A percentile compares a stretch with the other conserved stretches of the same genome.
phyloP scores from a whole-genome alignment of 2,888 invertebrate species.

The Disparrhopalites patrizii region DNA sequence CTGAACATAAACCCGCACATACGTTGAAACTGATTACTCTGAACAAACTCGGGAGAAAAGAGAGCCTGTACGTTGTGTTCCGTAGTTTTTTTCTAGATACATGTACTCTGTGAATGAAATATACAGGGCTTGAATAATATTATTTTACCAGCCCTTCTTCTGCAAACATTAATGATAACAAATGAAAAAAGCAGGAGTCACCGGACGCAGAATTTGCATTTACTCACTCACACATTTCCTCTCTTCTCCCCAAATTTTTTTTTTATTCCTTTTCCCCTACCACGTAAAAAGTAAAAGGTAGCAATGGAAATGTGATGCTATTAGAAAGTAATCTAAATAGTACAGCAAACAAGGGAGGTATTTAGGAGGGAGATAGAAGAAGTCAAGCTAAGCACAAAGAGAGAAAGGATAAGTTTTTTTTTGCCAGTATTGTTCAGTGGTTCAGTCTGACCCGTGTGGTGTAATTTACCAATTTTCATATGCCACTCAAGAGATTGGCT shows the following conservation, averaged over 20 bases:
- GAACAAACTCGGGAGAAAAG: neutral
- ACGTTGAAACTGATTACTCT: too few relatives aligned
- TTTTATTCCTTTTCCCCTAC: constrained; percentile 1
- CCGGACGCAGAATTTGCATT: neutral
- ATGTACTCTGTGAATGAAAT: too few relatives aligned
- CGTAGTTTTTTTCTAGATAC: neutral
- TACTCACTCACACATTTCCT: neutral
- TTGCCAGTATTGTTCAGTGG: too few relatives aligned
- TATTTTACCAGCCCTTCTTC: too few relatives aligned
- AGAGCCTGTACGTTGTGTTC: neutral
- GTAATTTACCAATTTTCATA: constrained; percentile 28
- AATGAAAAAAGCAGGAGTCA: neutral
- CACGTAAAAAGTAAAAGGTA: neutral
- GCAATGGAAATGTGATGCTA: neutral
- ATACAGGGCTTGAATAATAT: too few relatives aligned
- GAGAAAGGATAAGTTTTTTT: too few relatives aligned
- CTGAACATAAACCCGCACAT: too few relatives aligned
- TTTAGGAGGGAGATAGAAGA: neutral
- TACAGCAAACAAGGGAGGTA: neutral
- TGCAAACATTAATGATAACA: neutral
- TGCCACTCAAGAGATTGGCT: constrained; percentile 26
- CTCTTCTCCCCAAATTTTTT: neutral
- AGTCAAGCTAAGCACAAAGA: neutral
- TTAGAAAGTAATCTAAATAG: neutral
- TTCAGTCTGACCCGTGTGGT: constrained; percentile 23